These are phyloP conservation scores for Sphaeramia orbicularis DNA, from an alignment of 2,797 vertebrate genomes.

Conservation along the genomic window DNA sequence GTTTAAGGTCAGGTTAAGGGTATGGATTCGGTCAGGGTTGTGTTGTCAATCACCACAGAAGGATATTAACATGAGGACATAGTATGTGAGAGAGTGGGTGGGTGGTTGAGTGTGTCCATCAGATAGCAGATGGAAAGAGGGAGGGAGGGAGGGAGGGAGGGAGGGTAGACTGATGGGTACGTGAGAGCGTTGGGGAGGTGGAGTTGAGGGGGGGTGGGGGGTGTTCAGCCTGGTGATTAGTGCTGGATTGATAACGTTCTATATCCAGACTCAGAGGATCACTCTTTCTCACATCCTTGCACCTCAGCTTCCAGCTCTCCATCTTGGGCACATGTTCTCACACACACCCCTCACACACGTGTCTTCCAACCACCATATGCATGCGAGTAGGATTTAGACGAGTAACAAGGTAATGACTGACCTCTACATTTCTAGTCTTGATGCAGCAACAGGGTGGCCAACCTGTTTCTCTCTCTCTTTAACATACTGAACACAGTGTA, in stretches of 20 bases:
- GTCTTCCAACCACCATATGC: not conserved
- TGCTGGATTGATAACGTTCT: constrained; percentile 79
- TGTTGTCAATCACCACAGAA: constrained; percentile 51
- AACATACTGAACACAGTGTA: constrained; percentile 21
- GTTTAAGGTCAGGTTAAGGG: constrained; percentile 62
- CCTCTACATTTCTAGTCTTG: constrained; percentile 40
- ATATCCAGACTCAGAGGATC: constrained; percentile 72
- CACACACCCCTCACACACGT: constrained; percentile 44
- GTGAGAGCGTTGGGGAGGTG: constrained; percentile 1
- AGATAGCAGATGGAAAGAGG: constrained; percentile 36
- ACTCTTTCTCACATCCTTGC: constrained; percentile 55
- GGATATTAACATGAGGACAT: constrained; percentile 27
- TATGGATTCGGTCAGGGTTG: constrained; percentile 41
- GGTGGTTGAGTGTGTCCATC: constrained; percentile 44
- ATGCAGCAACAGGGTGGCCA: constrained; percentile 60
- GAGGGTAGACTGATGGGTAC: not conserved
- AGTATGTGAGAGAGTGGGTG: constrained; percentile 14
- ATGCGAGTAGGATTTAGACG: not conserved
- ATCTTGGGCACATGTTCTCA: constrained; percentile 48
- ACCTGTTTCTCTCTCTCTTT: constrained; percentile 45
- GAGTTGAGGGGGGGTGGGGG: not conserved
- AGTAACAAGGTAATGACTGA: constrained; percentile 30
- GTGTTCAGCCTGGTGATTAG: constrained; percentile 64
- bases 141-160: no score
- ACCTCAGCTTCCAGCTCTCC: constrained; percentile 47